Evolutionary conservation across 2,797 vertebrate genomes (phyloP), one percentile per base, ranked within the genome.

Genomic region (Anniella stebbinsi): DNA sequence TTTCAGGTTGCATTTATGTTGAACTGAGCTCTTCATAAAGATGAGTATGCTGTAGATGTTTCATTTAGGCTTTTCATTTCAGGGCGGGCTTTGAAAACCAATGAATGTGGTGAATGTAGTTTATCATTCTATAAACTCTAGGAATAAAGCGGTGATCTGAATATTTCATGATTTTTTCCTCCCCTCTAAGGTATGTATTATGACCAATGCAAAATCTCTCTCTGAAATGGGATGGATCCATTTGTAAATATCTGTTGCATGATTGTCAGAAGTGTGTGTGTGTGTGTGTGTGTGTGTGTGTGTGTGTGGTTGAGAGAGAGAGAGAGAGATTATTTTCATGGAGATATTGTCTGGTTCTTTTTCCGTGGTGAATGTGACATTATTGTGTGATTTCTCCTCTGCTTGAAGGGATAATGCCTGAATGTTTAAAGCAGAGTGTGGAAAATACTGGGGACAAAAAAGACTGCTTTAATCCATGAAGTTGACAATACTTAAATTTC

Each of bases 391-490:
- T 73, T 48, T 45, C 51, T 60, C 13, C 36, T 60, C 51, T 30
- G 28, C 38, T 30, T 69, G 73, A 51, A 48, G 17, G 25, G 45
- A 11, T 51, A 48, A 54, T 36, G 69, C 33, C 11, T 10, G 12
- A 72, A 23, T 72, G 36, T 76, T 21, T 60, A 76, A 87, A 77
- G 33, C 28, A 45, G 12, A 66, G 10, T 87, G 38, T 77, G 77
- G 28, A 48, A 87, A 87, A 45, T 8, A 2, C 9, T 11, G 25
- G n/a, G 13, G 13, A 38, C 41, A 10, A 36, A 63, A n/a, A 54
- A 72, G 54, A 36, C 36, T 63, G 33, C 28, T 28, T 93, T 7
- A 87, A 88, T 87, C 72, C 10, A 87, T 77, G 33, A 38, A 38
- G 28, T 21, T 67, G 12, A 45, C 81, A 66, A 76, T 30, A 75